These are phyloP conservation scores for Fukomys damarensis DNA, from an alignment of 2,113 vertebrate genomes.

Conservation along the genomic window DNA sequence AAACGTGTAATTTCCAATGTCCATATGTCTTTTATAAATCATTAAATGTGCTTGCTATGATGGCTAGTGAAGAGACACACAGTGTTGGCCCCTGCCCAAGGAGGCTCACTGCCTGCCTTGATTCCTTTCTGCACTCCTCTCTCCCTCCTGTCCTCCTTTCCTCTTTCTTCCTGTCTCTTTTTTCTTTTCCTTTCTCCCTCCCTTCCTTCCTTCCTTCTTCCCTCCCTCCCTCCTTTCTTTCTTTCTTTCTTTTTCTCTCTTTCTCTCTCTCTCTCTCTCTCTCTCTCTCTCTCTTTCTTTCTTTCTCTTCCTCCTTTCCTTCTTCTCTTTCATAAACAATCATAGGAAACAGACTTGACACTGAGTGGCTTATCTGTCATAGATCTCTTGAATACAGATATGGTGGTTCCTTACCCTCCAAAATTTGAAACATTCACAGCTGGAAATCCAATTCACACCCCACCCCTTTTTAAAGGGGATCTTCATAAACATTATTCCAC, in stretches of 20 bases:
- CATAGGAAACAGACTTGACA: background rate
- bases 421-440: background rate
- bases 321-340: background rate
- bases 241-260: no score
- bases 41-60: background rate
- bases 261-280: no score
- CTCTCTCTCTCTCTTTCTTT: no score
- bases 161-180: no score
- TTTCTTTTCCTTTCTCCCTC: no score
- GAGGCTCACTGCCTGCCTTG: background rate
- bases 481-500: conserved; percentile 24
- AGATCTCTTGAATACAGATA: background rate
- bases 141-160: no score
- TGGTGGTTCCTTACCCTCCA: background rate
- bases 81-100: background rate
- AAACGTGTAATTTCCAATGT: conserved; percentile 10
- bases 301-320: background rate
- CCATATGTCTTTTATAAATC: conserved; percentile 54
- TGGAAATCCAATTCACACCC: background rate
- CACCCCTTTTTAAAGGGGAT: background rate
- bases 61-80: no score
- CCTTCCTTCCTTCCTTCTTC: no score
- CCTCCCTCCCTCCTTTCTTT: no score
- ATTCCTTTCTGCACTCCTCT: no score
- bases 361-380: background rate